These are phyloP conservation scores for Brassicogethes aeneus DNA, from an alignment of 2,888 invertebrate genomes.

Conservation along the genomic window DNA sequence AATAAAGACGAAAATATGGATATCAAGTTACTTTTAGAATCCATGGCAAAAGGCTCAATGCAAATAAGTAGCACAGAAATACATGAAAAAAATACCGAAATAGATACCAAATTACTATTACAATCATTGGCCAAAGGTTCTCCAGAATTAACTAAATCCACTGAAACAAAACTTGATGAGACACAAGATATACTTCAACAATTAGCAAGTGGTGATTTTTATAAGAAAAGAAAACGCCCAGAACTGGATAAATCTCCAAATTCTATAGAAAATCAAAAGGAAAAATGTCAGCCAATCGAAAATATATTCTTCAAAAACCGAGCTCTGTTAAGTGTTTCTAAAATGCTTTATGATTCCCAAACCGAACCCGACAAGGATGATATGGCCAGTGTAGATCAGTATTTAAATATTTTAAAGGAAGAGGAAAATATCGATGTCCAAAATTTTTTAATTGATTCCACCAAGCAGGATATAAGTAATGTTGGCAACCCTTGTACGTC, in stretches of 20 bases:
- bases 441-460: too few relatives aligned
- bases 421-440: too few relatives aligned
- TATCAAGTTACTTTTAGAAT: too few relatives aligned
- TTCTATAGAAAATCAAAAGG: conserved; percentile 6
- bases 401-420: conserved; percentile 18
- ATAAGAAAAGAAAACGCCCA: conserved; percentile 8
- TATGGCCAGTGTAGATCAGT: conserved; percentile 15
- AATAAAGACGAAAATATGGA: too few relatives aligned
- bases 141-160: not conserved
- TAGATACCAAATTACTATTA: too few relatives aligned
- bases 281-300: conserved; percentile 6
- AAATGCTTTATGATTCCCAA: conserved; percentile 17
- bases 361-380: conserved; percentile 14
- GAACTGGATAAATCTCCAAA: conserved; percentile 4
- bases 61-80: too few relatives aligned
- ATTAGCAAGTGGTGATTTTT: conserved; percentile 2
- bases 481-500: too few relatives aligned
- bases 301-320: conserved; percentile 27
- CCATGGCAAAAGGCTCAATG: too few relatives aligned
- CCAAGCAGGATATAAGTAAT: too few relatives aligned
- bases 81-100: too few relatives aligned
- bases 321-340: conserved; percentile 29
- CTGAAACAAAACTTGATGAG: conserved; percentile 7
- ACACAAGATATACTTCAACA: conserved; percentile 6
- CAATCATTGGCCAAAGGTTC: too few relatives aligned